Conservation (phyloP, 2,113 vertebrate genomes). For the Alethe diademata region DNA sequence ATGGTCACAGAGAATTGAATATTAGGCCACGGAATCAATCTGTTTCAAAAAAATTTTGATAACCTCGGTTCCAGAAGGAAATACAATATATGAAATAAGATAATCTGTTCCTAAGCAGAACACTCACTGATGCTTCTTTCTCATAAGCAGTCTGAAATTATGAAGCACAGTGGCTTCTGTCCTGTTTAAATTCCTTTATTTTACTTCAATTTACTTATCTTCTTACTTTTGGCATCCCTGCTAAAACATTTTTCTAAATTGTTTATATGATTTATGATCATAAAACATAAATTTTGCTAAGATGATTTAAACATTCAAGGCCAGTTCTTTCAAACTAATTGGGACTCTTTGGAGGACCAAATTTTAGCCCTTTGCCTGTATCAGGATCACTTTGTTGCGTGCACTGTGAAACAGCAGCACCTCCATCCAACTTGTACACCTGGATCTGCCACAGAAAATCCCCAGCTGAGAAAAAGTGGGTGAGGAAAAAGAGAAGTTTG, state of each 20-base stretch:
- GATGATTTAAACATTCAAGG: not conserved
- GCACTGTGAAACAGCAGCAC: not conserved
- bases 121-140: not conserved
- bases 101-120: not conserved
- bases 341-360: not conserved
- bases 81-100: not conserved
- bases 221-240: not conserved
- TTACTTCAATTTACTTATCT: not conserved
- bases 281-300: not conserved
- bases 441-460: not conserved
- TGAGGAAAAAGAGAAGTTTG: not conserved
- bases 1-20: not conserved
- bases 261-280: not conserved
- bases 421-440: not conserved
- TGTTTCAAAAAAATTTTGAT: not conserved
- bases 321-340: not conserved
- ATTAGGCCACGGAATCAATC: not conserved
- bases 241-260: not conserved
- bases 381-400: not conserved
- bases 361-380: not conserved
- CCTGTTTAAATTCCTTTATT: not conserved
- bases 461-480: not conserved
- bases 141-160: not conserved
- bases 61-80: not conserved
- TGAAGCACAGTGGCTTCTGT: not conserved